Percentiles rank a stretch among this genome's conserved stretches.
phyloP scores from a whole-genome alignment of 2,113 vertebrate genomes.

The Ornithorhynchus anatinus region DNA sequence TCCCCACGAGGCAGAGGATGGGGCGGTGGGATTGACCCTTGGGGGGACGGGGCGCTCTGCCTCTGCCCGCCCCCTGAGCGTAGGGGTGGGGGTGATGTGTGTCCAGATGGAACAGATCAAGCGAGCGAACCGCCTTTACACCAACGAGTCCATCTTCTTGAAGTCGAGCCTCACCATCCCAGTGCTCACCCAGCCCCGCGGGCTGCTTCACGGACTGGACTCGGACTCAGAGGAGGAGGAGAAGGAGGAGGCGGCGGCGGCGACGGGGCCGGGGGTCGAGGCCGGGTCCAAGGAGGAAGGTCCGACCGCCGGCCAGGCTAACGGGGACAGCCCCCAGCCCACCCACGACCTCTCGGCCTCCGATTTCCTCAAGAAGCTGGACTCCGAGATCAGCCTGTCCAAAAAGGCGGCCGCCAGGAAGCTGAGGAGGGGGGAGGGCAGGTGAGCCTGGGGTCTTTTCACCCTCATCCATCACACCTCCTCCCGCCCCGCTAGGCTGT shows the following conservation, averaged over 20 bases:
- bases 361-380: constrained; percentile 85
- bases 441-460: constrained; percentile 58
- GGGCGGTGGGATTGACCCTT: background rate
- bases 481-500: too few relatives aligned
- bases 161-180: constrained; percentile 87
- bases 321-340: accelerated
- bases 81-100: background rate
- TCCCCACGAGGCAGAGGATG: background rate
- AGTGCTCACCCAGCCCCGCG: constrained; percentile 57
- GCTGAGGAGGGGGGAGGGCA: constrained; percentile 58
- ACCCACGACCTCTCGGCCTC: constrained; percentile 75
- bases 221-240: constrained; percentile 39
- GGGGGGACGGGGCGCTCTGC: background rate
- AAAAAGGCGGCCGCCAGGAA: constrained; percentile 81
- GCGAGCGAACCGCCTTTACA: constrained; percentile 89
- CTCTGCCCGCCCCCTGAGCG: background rate
- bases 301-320: background rate
- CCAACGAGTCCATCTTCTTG: constrained; percentile 92
- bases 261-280: background rate
- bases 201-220: constrained; percentile 42
- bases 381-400: constrained; percentile 82
- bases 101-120: constrained; percentile 92
- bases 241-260: constrained; percentile 11
- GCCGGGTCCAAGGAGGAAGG: background rate
- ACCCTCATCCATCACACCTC: too few relatives aligned